A percentile compares a stretch with the other conserved stretches of the same genome.
Conservation (phyloP, 2,113 vertebrate genomes). For the Phalacrocorax brasilianus region DNA sequence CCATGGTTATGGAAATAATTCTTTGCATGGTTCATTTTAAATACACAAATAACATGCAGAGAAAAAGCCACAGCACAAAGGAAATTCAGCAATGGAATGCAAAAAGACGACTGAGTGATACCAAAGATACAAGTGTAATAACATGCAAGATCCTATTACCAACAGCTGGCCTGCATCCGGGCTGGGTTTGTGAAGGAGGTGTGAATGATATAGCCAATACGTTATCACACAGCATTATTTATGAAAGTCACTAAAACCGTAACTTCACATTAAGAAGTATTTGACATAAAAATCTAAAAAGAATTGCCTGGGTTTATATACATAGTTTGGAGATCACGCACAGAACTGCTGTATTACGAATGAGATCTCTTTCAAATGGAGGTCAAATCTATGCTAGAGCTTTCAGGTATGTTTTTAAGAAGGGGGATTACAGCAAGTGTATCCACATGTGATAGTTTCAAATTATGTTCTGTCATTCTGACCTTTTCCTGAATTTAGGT, state of each 20-base stretch:
- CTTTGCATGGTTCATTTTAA: not conserved
- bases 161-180: not conserved
- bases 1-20: conserved; percentile 22
- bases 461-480: not conserved
- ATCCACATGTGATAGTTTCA: not conserved
- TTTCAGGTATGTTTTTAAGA: not conserved
- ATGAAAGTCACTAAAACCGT: not conserved
- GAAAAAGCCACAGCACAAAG: not conserved
- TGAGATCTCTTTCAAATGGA: not conserved
- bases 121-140: not conserved
- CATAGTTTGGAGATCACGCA: not conserved
- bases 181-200: not conserved
- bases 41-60: not conserved
- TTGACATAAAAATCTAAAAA: not conserved
- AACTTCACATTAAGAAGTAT: not conserved
- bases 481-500: not conserved
- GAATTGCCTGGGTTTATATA: not conserved
- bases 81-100: not conserved
- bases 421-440: not conserved
- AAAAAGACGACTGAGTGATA: not conserved
- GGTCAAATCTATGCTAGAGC: not conserved
- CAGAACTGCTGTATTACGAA: not conserved
- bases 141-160: not conserved
- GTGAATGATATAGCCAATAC: not conserved
- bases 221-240: not conserved